A percentile compares a stretch with the other conserved stretches of the same genome.
Conservation (phyloP, 2,888 invertebrate species). For the Lobophora halterata region DNA sequence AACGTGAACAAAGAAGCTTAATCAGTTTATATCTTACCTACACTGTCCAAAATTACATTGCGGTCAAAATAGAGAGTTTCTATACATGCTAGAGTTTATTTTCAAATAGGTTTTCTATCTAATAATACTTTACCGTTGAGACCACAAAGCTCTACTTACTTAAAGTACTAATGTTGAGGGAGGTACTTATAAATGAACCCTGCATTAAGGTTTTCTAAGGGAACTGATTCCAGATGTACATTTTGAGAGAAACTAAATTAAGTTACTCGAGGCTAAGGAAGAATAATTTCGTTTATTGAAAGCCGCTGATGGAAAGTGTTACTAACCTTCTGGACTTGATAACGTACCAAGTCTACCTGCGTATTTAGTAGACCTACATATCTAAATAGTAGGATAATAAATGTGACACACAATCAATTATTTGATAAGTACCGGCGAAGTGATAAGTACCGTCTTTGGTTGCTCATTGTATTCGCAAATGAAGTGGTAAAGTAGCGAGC, state of each 20-base stretch:
- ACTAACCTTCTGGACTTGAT: slow-evolving; percentile 38
- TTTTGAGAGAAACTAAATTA: slow-evolving; percentile 39
- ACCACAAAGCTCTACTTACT: too few relatives aligned
- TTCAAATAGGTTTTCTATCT: too few relatives aligned
- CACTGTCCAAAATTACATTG: slow-evolving; percentile 2
- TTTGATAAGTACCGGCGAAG: too few relatives aligned
- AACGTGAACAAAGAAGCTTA: slow-evolving; percentile 14
- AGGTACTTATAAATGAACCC: slow-evolving; percentile 14
- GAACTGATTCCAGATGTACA: slow-evolving; percentile 32
- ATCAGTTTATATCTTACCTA: slow-evolving; percentile 10
- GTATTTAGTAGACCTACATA: too few relatives aligned
- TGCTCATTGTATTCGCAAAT: slow-evolving; percentile 7
- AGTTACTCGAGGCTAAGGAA: slow-evolving; percentile 41
- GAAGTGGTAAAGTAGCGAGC: slow-evolving; percentile 8
- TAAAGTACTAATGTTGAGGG: too few relatives aligned
- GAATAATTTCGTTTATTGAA: slow-evolving; percentile 43
- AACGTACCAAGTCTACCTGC: too few relatives aligned
- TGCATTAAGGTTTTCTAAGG: slow-evolving; percentile 30
- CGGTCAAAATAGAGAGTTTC: not conserved
- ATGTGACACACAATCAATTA: slow-evolving; percentile 35
- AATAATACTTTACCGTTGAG: too few relatives aligned
- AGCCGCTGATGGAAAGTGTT: not conserved
- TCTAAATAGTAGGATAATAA: slow-evolving; percentile 41
- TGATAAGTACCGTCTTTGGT: slow-evolving; percentile 5
- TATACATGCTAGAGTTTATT: too few relatives aligned